Evolutionary conservation across 2,797 vertebrate species (phyloP), one percentile per base, ranked within the genome.

Genomic region (Geotrypetes seraphini): DNA sequence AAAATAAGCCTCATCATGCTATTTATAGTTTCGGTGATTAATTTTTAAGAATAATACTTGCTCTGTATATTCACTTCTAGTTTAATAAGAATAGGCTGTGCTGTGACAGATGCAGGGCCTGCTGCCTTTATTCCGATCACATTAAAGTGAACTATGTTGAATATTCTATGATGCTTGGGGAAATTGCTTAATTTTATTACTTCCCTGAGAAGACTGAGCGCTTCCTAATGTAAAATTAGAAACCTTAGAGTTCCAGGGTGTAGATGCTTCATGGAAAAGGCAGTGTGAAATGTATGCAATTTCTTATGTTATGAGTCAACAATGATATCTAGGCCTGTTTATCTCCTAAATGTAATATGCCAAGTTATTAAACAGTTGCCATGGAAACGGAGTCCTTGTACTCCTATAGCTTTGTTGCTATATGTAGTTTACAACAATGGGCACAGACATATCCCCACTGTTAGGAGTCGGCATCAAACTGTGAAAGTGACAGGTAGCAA

Each of bases 301-400:
- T 61, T 41, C 33, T 38, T 63, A 43, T 60, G 29, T 43, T 37
- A 45, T 32, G 31, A 71, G 44, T 72, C 53, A 69, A 52, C 47
- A 48, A 36, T 56, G 40, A 56, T 63, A 57, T 69, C 57, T 60
- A 20, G 33, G 56, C 50, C 62, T 69, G 66, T 72, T 72, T 66
- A 34, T 73, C 53, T 63, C 54, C 28, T 47, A 59, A 60, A 50
- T 60, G 47, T 60, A 68, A 66, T 58, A 59, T 52, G 43, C 43
- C 33, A 64, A 66, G 67, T 75, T 70, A 66, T 49, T 47, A 37
- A 54, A 60, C 24, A 39, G 53, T 72, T 57, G 36, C 52, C 52
- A 57, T 47, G 57, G 59, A 43, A 71, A 65, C 46, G 24, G 32
- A 66, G 38, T 31, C 18, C 30, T 41, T 21, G 28, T 39, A 28